Base-by-base conservation (phyloP, 64 coral and sea anemone genomes). In the Astreopora myriophthalma region DNA sequence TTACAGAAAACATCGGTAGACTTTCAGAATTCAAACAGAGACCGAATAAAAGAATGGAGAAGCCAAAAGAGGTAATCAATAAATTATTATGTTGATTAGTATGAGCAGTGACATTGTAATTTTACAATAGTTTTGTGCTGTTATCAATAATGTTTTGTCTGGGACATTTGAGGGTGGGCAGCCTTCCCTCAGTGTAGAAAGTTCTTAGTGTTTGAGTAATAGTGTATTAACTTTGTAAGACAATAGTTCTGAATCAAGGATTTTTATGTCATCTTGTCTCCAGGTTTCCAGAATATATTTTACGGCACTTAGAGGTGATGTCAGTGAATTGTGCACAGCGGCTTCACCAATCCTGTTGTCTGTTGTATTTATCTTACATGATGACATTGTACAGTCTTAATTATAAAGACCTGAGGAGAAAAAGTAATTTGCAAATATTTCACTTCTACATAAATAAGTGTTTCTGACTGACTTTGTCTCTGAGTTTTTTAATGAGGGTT, bases 281-380 rank as follows among this genome's bases (percentile, higher is more conserved):
- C 26, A 98, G 96, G 87, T 98, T 89, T 86, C 88, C 92, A 48
- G 92, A 98, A 63, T 94, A 94, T 66, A 34, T 98, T 48, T 73
- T 98, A 22, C 76, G 86, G 12, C 96, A 98, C 46, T 19, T 92
- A 29, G 85, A 79, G 42, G 57, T 83, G 19, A 88, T 98, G 86
- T 90, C 96, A 34, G 39, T 92, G 12, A 64, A 84, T 71, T 29
- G 36, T 4, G 38, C 76, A 52, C 31, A 92, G 40, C 48, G 89
- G 19, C 49, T 75, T 40, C 92, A 89, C 48, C 91, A 86, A 77
- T 91, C 88, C 23, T 98, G 92, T 14, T 92, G 93, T 28, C 77
- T 98, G 46, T 46, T 94, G 11, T 98, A 98, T 30, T 73, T 98
- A 33, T 98, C 96, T 46, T 98, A 92, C 37, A 42, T 98, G 88